Percentiles rank a stretch among this genome's conserved stretches.
Evolutionary conservation across 2,797 vertebrate species (phyloP).

Genomic region (Holocentrus rufus): DNA sequence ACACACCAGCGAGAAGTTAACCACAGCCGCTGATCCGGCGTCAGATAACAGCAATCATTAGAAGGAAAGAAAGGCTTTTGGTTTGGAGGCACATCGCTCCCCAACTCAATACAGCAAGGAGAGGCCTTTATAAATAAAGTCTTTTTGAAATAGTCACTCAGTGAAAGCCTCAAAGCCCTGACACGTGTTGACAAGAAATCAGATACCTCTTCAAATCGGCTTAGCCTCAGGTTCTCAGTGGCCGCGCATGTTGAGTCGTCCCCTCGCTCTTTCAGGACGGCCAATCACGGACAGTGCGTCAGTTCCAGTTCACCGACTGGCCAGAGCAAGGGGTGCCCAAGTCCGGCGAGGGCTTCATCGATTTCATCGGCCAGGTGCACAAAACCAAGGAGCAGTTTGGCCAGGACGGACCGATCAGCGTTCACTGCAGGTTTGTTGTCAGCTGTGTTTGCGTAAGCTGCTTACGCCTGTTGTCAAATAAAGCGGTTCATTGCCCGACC

Average conservation of each 20-base stretch:
- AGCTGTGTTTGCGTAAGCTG: background rate
- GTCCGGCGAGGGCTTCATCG: constrained; percentile 97
- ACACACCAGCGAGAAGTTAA: constrained; percentile 69
- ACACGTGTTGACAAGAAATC: constrained; percentile 12
- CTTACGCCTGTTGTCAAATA: background rate
- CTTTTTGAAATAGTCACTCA: constrained; percentile 35
- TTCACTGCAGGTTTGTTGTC: constrained; percentile 91
- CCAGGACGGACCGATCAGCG: constrained; percentile 96
- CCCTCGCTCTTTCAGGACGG: constrained; percentile 84
- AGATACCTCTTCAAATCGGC: constrained; percentile 2
- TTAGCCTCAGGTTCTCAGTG: constrained; percentile 4
- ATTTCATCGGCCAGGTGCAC: constrained; percentile 98
- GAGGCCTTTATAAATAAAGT: constrained; percentile 45
- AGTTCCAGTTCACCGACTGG: constrained; percentile 99
- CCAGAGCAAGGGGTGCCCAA: constrained; percentile 98
- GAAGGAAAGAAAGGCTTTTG: constrained; percentile 55
- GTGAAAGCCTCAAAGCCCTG: constrained; percentile 19
- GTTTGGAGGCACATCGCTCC: constrained; percentile 46
- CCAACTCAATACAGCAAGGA: constrained; percentile 48
- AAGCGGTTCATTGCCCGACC: no score
- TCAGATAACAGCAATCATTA: constrained; percentile 80
- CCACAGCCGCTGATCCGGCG: constrained; percentile 71
- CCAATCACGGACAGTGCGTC: constrained; percentile 96
- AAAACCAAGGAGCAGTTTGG: constrained; percentile 99
- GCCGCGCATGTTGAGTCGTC: background rate